Conservation (phyloP, 2,113 vertebrate genomes). For the Progne subis region DNA sequence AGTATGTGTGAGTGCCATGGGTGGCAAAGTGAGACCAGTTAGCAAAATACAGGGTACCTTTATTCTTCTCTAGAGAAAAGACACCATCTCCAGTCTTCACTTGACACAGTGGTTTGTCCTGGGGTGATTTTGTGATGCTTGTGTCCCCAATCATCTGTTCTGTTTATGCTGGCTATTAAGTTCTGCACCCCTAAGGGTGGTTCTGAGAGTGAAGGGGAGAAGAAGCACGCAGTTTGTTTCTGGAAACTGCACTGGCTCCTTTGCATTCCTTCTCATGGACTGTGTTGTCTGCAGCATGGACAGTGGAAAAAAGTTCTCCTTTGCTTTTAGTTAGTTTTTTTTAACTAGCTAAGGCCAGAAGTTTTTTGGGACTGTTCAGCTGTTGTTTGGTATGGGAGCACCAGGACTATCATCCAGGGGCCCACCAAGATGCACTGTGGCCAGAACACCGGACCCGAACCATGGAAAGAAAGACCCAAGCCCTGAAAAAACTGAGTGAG, state of each 20-base stretch:
- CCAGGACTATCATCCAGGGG: too few species aligned
- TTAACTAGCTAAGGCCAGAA: not conserved
- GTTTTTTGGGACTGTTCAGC: not conserved
- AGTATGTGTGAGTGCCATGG: not conserved
- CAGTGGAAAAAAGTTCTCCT: not conserved
- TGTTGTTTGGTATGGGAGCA: not conserved
- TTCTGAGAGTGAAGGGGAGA: accelerated
- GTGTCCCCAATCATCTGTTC: not conserved
- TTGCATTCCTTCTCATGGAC: not conserved
- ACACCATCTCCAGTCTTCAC: not conserved
- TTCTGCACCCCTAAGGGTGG: not conserved
- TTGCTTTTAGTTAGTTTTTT: not conserved
- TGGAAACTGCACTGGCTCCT: not conserved
- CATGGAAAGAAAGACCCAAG: accelerated
- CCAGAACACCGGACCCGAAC: accelerated
- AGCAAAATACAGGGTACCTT: not conserved
- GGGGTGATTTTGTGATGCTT: not conserved
- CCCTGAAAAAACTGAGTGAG: not conserved
- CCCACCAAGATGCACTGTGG: accelerated
- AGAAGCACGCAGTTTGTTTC: accelerated
- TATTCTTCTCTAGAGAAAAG: not conserved
- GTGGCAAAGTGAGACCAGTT: not conserved
- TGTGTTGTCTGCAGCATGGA: not conserved
- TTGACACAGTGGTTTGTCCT: not conserved
- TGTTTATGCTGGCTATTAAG: not conserved